These are phyloP conservation scores for Cyprinodon diabolis DNA, from an alignment of 2,797 vertebrate species.

Conservation along the genomic window DNA sequence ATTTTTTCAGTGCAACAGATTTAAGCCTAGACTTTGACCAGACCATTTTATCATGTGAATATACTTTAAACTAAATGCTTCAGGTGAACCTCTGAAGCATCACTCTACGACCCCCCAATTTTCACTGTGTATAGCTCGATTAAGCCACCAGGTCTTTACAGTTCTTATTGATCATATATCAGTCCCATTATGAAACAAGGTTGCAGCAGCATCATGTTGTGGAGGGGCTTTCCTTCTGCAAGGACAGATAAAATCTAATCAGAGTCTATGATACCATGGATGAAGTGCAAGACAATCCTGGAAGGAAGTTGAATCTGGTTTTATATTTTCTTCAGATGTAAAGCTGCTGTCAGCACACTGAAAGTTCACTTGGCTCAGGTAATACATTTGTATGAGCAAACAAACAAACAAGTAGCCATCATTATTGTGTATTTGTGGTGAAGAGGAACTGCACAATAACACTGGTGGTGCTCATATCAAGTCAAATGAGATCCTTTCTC, in stretches of 20 bases:
- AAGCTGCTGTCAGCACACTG: constrained; percentile 7
- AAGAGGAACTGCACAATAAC: constrained; percentile 26
- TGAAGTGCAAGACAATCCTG: neutral
- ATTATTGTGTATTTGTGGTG: constrained; percentile 31
- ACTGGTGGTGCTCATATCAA: constrained; percentile 27
- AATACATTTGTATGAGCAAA: constrained; percentile 25
- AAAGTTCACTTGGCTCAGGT: constrained; percentile 2
- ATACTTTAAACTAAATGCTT: too few relatives aligned
- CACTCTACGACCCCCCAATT: too few relatives aligned
- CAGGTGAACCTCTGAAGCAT: too few relatives aligned
- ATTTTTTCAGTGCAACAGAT: too few relatives aligned
- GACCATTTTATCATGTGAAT: too few relatives aligned
- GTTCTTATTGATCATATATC: too few relatives aligned
- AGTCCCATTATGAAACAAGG: too few relatives aligned
- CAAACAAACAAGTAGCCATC: constrained; percentile 15
- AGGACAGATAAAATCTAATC: neutral
- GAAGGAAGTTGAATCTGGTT: neutral
- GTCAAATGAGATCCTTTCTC: constrained; percentile 45
- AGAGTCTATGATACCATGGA: neutral
- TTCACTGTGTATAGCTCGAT: neutral
- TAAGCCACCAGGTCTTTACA: too few relatives aligned
- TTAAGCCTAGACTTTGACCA: too few relatives aligned
- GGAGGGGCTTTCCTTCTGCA: neutral
- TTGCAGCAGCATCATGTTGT: neutral
- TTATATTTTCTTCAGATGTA: constrained; percentile 2